Conservation (phyloP, 1,140 invertebrate genomes). For the Penaeus vannamei region DNA sequence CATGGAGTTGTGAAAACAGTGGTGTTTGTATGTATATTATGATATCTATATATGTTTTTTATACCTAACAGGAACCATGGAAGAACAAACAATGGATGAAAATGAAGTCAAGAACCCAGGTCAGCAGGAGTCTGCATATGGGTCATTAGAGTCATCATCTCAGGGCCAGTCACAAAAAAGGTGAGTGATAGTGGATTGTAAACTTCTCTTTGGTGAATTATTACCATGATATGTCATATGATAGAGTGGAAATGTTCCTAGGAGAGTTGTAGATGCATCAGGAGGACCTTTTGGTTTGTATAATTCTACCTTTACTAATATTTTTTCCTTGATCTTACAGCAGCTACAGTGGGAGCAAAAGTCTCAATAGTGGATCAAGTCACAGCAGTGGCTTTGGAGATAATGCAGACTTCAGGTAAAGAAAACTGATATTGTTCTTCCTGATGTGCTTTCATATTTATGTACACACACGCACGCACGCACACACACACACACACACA, state of each 20-base stretch:
- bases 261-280: no score
- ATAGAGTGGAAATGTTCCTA: background rate
- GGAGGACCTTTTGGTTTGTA: background rate
- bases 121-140: slow-evolving; percentile 65
- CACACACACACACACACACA: no score
- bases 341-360: slow-evolving; percentile 83
- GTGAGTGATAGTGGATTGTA: slow-evolving; percentile 6
- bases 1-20: background rate
- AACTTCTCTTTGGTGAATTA: background rate
- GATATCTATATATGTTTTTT: slow-evolving; percentile 31
- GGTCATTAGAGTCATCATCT: slow-evolving; percentile 63
- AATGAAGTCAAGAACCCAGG: slow-evolving; percentile 63
- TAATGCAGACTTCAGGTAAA: slow-evolving; percentile 69
- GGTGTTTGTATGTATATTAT: slow-evolving; percentile 19
- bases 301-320: slow-evolving; percentile 9
- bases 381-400: slow-evolving; percentile 85
- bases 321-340: slow-evolving; percentile 68
- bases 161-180: slow-evolving; percentile 67
- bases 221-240: background rate
- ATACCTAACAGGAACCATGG: slow-evolving; percentile 29
- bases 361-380: slow-evolving; percentile 82
- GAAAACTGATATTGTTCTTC: no score
- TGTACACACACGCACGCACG: no score
- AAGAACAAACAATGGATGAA: slow-evolving; percentile 54
- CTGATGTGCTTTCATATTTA: no score